phyloP scores from a whole-genome alignment of 1,140 invertebrate genomes.

The Asobara japonica region DNA sequence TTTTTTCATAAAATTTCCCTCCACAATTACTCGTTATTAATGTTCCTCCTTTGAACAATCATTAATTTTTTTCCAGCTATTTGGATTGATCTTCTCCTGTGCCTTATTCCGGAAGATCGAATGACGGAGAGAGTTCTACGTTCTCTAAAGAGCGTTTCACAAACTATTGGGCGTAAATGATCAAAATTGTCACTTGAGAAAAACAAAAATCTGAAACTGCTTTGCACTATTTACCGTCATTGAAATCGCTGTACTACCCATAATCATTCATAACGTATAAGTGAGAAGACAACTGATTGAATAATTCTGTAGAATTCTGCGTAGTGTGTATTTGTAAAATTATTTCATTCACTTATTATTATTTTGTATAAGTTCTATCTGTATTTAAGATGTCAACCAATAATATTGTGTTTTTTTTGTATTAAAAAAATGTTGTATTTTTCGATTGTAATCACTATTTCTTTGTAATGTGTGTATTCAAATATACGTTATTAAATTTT shows the following conservation, averaged over 20 bases:
- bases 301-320: not conserved
- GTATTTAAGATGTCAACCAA: not conserved
- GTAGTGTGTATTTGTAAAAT: not conserved
- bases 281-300: not conserved
- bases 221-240: constrained; percentile 8
- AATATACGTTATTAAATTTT: not conserved
- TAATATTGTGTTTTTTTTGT: not conserved
- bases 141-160: constrained; percentile 27
- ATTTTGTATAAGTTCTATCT: not conserved
- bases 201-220: not conserved
- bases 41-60: no score
- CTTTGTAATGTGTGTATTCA: not conserved
- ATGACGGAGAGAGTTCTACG: constrained; percentile 47
- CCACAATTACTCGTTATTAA: constrained; percentile 25
- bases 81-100: constrained; percentile 79
- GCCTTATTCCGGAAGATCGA: constrained; percentile 79
- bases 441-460: not conserved
- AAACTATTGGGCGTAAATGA: not conserved
- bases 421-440: not conserved
- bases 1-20: no score
- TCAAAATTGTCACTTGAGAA: not conserved
- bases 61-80: constrained; percentile 70
- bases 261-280: not conserved
- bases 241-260: not conserved
- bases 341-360: not conserved